Percentiles rank a stretch among this genome's conserved stretches.
Conservation (phyloP, 35 echinoderm and acorn worm species). For the Apostichopus californicus region DNA sequence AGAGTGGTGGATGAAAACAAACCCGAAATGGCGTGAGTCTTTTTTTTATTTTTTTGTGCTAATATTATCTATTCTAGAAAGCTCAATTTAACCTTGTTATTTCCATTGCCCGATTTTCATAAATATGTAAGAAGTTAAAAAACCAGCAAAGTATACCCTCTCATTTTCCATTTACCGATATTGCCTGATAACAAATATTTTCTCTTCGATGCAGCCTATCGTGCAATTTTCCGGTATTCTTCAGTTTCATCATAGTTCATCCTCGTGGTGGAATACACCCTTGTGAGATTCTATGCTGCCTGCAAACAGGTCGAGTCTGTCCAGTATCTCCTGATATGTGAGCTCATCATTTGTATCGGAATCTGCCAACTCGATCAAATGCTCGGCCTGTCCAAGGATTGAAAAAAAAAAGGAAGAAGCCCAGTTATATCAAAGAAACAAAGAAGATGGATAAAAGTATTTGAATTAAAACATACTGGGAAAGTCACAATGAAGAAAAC, state of each 20-base stretch:
- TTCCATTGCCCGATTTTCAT: too few relatives aligned
- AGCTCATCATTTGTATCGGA: slow-evolving; percentile 44
- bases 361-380: slow-evolving; percentile 52
- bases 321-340: slow-evolving; percentile 39
- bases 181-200: neutral
- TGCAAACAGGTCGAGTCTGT: slow-evolving; percentile 34
- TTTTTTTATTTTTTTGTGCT: too few relatives aligned
- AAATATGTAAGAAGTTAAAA: too few relatives aligned
- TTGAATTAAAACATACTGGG: too few relatives aligned
- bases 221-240: too few relatives aligned
- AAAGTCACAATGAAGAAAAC: too few relatives aligned
- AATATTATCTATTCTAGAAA: too few relatives aligned
- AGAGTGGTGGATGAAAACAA: too few relatives aligned
- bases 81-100: too few relatives aligned
- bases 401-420: neutral
- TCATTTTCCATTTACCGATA: neutral
- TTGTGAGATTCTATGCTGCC: slow-evolving; percentile 53
- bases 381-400: slow-evolving; percentile 26
- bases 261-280: slow-evolving; percentile 27
- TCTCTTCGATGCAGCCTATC: neutral
- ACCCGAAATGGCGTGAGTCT: too few relatives aligned
- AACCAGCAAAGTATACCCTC: too few relatives aligned
- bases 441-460: too few relatives aligned
- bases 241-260: neutral
- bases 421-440: neutral